Base-by-base conservation (phyloP, 1,140 invertebrate genomes). In the Pantala flavescens region DNA sequence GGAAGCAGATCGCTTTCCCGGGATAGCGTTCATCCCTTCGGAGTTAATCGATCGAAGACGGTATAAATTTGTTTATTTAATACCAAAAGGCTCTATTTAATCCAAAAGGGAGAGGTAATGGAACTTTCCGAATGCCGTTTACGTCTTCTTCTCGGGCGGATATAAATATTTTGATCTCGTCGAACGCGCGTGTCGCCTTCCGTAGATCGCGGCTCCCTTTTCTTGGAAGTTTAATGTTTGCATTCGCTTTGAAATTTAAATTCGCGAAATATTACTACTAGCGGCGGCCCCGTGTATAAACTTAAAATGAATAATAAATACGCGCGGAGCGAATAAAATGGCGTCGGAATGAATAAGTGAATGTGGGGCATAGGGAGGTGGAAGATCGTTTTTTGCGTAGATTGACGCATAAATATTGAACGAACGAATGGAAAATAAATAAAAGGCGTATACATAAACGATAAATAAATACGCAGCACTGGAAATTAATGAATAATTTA, bases 261-360 rank as follows among this genome's bases (percentile, higher is more conserved):
- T 63, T 63, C 49, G 49, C 49, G n/a, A 63, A 63, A 19, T 63
- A 63, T 63, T 63, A 63, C 49, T 63, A 63, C 49, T 14, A 63
- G 16, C 49, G 12, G 49, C 49, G 3, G n/a, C n/a, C n/a, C n/a
- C n/a, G n/a, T n/a, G n/a, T 63, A 12, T 63, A 63, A 63, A 63
- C 49, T 63, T 63, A 63, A 63, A 63, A 63, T 63, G 49, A 63
- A 63, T 63, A 63, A 63, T 63, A 63, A 63, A 63, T 63, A 63
- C 14, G 12, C 49, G n/a, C n/a, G 12, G 49, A 63, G 12, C n/a
- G 49, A 63, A 63, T 63, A 63, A 63, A 63, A 63, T 63, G 3
- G 3, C 12, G n/a, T 7, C 49, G 49, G n/a, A 63, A 63, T 63
- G 49, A 63, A 63, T 63, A 63, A 63, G 49, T 63, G 49, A 63